phyloP scores from a whole-genome alignment of 2,888 invertebrate genomes.

The Noctua janthe region DNA sequence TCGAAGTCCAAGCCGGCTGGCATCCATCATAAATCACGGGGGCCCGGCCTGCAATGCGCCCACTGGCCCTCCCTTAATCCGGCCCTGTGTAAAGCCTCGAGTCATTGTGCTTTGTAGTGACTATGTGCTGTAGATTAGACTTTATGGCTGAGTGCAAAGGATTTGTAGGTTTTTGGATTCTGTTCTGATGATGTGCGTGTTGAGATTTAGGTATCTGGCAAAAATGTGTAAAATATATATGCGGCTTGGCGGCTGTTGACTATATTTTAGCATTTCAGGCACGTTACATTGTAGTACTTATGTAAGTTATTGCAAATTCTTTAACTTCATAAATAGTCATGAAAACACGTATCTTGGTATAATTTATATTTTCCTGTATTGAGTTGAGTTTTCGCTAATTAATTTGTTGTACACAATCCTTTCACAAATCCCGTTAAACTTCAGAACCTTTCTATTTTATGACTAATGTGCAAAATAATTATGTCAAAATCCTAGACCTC shows the following conservation, averaged over 20 bases:
- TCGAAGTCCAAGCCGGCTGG: constrained; percentile 71
- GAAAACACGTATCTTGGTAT: not conserved
- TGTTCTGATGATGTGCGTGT: constrained; percentile 3
- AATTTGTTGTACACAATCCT: not conserved
- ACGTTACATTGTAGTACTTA: not conserved
- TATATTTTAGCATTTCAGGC: not conserved
- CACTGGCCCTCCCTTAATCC: constrained; percentile 65
- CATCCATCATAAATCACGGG: constrained; percentile 78
- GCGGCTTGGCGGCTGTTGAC: not conserved
- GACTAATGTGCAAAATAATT: constrained; percentile 27
- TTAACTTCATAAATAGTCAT: not conserved
- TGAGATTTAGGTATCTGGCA: not conserved
- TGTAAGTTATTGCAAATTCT: not conserved
- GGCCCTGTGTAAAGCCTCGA: constrained; percentile 51
- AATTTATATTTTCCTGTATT: not conserved
- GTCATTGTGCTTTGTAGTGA: constrained; percentile 60
- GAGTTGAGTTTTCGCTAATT: not conserved
- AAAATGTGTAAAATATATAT: not conserved
- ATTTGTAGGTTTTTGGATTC: constrained; percentile 31
- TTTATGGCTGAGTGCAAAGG: constrained; percentile 35
- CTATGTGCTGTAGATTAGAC: constrained; percentile 47
- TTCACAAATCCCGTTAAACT: constrained; percentile 6
- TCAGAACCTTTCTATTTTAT: constrained; percentile 29
- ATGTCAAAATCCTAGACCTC: constrained; percentile 19
- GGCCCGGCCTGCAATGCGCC: constrained; percentile 63